Conservation (phyloP, 2,797 vertebrate species). For the Sebastes iracundus region DNA sequence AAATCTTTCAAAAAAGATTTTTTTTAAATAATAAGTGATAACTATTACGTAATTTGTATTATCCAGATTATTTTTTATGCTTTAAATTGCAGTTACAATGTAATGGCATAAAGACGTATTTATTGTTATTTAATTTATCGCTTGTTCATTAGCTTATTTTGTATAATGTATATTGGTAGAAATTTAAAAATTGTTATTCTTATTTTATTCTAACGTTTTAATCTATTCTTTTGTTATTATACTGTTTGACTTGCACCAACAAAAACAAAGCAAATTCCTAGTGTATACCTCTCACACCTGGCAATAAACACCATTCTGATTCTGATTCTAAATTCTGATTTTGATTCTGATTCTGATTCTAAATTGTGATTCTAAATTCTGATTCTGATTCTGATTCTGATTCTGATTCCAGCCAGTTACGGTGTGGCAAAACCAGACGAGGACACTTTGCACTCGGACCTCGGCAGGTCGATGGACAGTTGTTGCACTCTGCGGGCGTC, state of each 20-base stretch:
- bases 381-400: too few species aligned
- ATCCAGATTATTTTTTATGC: not conserved
- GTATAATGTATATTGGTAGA: too few species aligned
- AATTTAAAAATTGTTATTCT: too few species aligned
- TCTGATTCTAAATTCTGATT: too few species aligned
- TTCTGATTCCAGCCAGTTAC: constrained; percentile 82
- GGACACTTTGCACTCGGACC: constrained; percentile 86
- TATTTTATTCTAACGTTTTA: too few species aligned
- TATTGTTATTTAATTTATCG: not conserved
- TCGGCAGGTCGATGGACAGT: constrained; percentile 88
- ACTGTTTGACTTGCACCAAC: too few species aligned
- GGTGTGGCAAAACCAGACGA: constrained; percentile 89
- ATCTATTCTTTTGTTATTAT: too few species aligned
- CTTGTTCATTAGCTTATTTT: not conserved
- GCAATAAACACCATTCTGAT: too few species aligned
- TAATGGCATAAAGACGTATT: rapidly evolving
- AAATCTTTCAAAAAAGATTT: not conserved
- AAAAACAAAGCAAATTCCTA: too few species aligned
- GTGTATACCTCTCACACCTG: too few species aligned
- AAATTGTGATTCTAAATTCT: too few species aligned
- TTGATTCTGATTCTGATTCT: too few species aligned
- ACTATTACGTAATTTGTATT: not conserved
- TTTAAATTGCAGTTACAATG: not conserved
- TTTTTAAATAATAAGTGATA: not conserved
- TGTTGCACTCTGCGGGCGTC: constrained; percentile 90